Base-by-base conservation (phyloP, 2,113 vertebrate genomes). In the Malurus alboscapulatus region DNA sequence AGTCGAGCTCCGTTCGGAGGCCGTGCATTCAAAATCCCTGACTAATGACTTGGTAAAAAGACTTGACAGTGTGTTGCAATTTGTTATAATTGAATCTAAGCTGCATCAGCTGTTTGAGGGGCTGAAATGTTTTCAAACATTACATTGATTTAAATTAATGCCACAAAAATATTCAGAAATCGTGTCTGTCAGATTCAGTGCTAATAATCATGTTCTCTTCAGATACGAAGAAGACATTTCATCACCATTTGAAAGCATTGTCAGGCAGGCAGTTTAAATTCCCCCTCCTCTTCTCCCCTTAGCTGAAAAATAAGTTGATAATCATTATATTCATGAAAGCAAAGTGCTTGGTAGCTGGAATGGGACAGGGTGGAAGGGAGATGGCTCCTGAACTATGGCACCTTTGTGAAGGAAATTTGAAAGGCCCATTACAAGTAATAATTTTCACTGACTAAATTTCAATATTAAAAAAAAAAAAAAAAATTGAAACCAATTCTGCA, bases 41-140 rank as follows among this genome's bases (percentile, higher is more conserved):
- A 98, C 97, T 98, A 98, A 98, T 98, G 98, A 98, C 98, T 98
- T 98, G 97, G 97, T 98, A 98, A 98, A 98, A 97, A 98, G 98
- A 98, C 91, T 97, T 98, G 98, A 98, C 97, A 98, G 98, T 96
- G 95, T 97, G 98, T 97, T 98, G 97, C 96, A 98, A 98, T 98
- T 97, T 97, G 97, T 97, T 97, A 97, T 98, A 98, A 98, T 98
- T 98, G 98, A 98, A 98, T 98, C 97, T 97, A 97, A 98, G 97
- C 97, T 96, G 97, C 98, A 98, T 98, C 98, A 97, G 98, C 98
- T 98, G 98, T 98, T 98, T 98, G 98, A 98, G 98, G 97, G 96
- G 96, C 97, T 97, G 95, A 97, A 97, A 98, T 98, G 98, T 98
- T 98, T 98, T 98, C 98, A 98, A 96, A 97, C 90, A 93, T 96